phyloP scores from a whole-genome alignment of 1,140 invertebrate species.

The Cecropterus lyciades region DNA sequence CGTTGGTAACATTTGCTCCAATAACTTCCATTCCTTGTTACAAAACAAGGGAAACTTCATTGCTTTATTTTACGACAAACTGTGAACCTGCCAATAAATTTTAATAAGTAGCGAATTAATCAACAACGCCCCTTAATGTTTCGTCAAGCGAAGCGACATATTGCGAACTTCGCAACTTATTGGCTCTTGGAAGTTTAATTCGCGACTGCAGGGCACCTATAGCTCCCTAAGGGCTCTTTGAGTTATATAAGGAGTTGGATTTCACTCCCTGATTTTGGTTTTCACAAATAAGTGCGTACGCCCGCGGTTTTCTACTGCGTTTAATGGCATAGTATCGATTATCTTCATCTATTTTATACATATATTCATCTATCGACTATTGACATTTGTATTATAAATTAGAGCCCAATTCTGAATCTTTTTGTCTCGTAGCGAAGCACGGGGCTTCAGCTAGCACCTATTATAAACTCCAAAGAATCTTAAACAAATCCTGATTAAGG shows the following conservation, averaged over 20 bases:
- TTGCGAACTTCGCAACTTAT: constrained; percentile 60
- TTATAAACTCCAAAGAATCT: too few species aligned
- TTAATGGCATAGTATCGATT: too few species aligned
- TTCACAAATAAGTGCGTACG: background rate
- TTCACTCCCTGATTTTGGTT: constrained; percentile 10
- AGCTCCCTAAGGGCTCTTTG: constrained; percentile 43
- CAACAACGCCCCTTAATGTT: constrained; percentile 48
- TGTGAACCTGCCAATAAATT: constrained; percentile 36
- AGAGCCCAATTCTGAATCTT: too few species aligned
- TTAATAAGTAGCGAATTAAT: constrained; percentile 39
- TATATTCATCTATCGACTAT: too few species aligned
- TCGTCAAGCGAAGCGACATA: constrained; percentile 59
- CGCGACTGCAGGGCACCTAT: constrained; percentile 46
- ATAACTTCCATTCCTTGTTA: constrained; percentile 5
- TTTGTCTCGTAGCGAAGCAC: too few species aligned
- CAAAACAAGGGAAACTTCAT: constrained; percentile 23
- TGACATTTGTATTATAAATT: too few species aligned
- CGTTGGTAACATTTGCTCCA: too few species aligned
- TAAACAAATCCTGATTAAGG: too few species aligned
- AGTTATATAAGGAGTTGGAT: constrained; percentile 22
- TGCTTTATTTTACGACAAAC: constrained; percentile 31
- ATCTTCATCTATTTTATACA: too few species aligned
- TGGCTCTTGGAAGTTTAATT: constrained; percentile 56
- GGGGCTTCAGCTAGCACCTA: too few species aligned
- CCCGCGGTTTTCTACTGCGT: background rate